Evolutionary conservation across 2,888 invertebrate species (phyloP).

Genomic region (Amphipoea oculea): DNA sequence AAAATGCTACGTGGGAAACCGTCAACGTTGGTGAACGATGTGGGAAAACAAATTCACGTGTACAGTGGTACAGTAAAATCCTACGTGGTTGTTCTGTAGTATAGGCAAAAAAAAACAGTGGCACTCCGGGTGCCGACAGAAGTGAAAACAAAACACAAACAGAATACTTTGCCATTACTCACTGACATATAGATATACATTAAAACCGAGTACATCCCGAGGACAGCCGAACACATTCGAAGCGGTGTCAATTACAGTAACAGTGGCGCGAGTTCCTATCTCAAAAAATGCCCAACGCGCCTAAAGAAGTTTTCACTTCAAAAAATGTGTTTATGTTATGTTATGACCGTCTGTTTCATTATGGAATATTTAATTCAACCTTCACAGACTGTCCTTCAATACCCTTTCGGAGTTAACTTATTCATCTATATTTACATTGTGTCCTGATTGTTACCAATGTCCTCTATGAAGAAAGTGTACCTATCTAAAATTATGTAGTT

Average conservation of each 20-base stretch:
- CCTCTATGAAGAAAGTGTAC: neutral
- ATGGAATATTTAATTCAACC: constrained; percentile 10
- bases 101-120: neutral
- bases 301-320: too few relatives aligned
- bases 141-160: too few relatives aligned
- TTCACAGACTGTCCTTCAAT: neutral
- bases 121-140: too few relatives aligned
- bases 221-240: too few relatives aligned
- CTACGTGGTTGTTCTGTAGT: neutral
- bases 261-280: too few relatives aligned
- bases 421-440: neutral
- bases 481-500: neutral
- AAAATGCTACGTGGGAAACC: neutral
- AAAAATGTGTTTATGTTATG: neutral
- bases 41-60: neutral
- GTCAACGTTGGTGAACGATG: neutral
- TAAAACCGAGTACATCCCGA: too few relatives aligned
- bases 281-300: too few relatives aligned
- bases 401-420: neutral
- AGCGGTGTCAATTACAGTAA: too few relatives aligned
- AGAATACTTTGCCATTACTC: too few relatives aligned
- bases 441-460: neutral
- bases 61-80: neutral
- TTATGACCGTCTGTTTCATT: neutral
- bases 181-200: too few relatives aligned